These are phyloP conservation scores for Falco berigora DNA, from an alignment of 2,797 vertebrate genomes.

Conservation along the genomic window DNA sequence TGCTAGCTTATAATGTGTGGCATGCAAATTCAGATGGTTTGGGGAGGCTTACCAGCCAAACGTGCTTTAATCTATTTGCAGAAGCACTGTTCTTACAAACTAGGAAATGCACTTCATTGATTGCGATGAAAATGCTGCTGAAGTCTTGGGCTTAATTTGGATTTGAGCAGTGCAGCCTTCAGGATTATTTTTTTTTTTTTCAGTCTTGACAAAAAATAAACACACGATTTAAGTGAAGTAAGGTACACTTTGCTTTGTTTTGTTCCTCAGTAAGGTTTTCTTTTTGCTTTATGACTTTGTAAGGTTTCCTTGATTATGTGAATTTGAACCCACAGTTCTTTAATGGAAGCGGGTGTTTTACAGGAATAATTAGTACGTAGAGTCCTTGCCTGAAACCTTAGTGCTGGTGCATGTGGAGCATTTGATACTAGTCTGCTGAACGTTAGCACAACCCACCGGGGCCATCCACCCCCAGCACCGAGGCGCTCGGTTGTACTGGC, in stretches of 20 bases:
- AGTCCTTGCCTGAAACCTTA: constrained; percentile 49
- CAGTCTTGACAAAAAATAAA: constrained; percentile 73
- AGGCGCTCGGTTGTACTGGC: neutral
- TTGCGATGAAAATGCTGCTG: constrained; percentile 53
- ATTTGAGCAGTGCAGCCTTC: constrained; percentile 62
- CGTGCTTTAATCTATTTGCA: constrained; percentile 57
- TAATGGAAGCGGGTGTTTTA: constrained; percentile 53
- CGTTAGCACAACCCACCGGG: neutral
- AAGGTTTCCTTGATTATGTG: constrained; percentile 69
- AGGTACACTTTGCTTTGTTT: constrained; percentile 72
- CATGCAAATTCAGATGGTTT: constrained; percentile 62
- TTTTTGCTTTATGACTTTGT: constrained; percentile 71
- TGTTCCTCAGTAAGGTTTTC: constrained; percentile 59
- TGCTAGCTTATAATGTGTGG: constrained; percentile 61
- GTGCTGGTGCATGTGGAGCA: constrained; percentile 56
- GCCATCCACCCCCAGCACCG: constrained; percentile 34
- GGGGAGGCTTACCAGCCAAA: constrained; percentile 59
- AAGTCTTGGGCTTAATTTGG: constrained; percentile 50
- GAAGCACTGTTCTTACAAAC: constrained; percentile 53
- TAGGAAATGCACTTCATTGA: constrained; percentile 45
- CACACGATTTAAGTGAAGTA: constrained; percentile 69
- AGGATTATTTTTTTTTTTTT: neutral
- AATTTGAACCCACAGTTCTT: constrained; percentile 42
- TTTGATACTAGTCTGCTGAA: neutral
- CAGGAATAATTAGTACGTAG: constrained; percentile 36